phyloP scores from a whole-genome alignment of 2,797 vertebrate species.

The Acanthis flammea region DNA sequence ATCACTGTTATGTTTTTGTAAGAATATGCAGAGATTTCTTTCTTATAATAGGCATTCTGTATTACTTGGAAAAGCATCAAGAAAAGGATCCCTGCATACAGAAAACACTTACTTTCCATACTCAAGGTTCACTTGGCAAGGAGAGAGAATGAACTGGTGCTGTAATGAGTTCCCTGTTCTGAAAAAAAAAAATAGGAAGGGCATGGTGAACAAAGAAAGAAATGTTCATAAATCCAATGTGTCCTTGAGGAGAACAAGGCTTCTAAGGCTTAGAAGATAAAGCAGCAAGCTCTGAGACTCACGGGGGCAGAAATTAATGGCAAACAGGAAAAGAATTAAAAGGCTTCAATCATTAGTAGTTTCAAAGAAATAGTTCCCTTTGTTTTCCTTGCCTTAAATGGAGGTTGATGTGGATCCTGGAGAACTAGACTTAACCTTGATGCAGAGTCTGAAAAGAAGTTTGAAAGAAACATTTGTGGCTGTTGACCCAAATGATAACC shows the following conservation, averaged over 20 bases:
- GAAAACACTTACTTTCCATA: background rate
- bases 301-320: slow-evolving; percentile 15
- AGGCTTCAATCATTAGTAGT: slow-evolving; percentile 37
- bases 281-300: slow-evolving; percentile 40
- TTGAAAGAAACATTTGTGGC: background rate
- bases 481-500: background rate
- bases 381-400: slow-evolving; percentile 27
- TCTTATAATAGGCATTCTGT: background rate
- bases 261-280: slow-evolving; percentile 59
- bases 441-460: slow-evolving; percentile 12
- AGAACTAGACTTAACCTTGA: slow-evolving; percentile 19
- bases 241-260: slow-evolving; percentile 51
- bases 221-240: slow-evolving; percentile 10
- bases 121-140: background rate
- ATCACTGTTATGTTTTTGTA: background rate
- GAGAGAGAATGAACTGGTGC: background rate
- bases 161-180: background rate
- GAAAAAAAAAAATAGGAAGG: slow-evolving; percentile 19
- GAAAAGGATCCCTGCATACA: background rate
- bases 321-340: slow-evolving; percentile 45
- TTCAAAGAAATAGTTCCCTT: slow-evolving; percentile 50
- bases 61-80: background rate
- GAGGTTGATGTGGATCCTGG: background rate
- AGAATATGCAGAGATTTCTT: background rate
- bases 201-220: slow-evolving; percentile 11